A percentile compares a stretch with the other conserved stretches of the same genome.
These are phyloP conservation scores for Denticeps clupeoides DNA, from an alignment of 2,797 vertebrate genomes.

Conservation along the genomic window DNA sequence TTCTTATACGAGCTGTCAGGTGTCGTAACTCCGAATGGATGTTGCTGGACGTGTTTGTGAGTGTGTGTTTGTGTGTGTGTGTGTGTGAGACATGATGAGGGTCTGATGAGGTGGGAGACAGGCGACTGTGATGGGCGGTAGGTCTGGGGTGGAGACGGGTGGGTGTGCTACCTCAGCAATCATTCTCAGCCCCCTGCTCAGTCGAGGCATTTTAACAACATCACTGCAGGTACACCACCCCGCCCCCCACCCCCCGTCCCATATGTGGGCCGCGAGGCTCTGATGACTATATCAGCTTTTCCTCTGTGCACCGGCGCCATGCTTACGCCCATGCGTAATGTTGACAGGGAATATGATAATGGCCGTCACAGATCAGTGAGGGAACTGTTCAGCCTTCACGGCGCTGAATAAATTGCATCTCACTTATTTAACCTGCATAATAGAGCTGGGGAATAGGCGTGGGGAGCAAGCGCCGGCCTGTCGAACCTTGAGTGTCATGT, in stretches of 20 bases:
- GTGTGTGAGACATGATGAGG: conserved; percentile 14
- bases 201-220: too few species aligned
- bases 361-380: conserved; percentile 68
- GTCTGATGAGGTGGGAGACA: conserved; percentile 21
- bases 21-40: conserved; percentile 14
- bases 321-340: conserved; percentile 67
- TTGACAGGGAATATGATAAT: conserved; percentile 80
- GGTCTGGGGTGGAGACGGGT: too few species aligned
- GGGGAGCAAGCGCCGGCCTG: conserved; percentile 14
- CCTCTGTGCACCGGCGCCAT: conserved; percentile 63
- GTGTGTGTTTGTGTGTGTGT: not conserved
- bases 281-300: conserved; percentile 74
- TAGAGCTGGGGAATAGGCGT: conserved; percentile 45
- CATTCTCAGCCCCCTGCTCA: conserved; percentile 22
- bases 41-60: conserved; percentile 8
- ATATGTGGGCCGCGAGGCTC: conserved; percentile 43
- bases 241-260: conserved; percentile 5
- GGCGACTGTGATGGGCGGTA: conserved; percentile 12
- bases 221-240: conserved; percentile 4
- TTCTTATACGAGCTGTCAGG: conserved; percentile 34
- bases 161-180: conserved; percentile 16
- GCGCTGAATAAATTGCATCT: conserved; percentile 60
- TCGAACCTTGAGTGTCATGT: conserved; percentile 46
- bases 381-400: conserved; percentile 64
- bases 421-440: conserved; percentile 62